Base-by-base conservation (phyloP, 2,888 invertebrate species). In the Cantharis nigra region DNA sequence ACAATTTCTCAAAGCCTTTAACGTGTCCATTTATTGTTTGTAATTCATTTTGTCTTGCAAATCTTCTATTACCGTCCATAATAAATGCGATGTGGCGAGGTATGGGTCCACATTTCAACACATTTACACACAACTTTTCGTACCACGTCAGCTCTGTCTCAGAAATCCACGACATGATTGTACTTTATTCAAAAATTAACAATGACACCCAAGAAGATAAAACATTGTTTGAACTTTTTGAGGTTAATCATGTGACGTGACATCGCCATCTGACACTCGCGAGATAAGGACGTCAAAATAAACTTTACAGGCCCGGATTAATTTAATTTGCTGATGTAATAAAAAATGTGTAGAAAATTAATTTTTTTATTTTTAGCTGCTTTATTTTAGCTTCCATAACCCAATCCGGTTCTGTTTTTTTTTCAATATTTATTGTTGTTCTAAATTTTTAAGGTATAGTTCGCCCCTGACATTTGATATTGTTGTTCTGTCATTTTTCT, bases 11-110 rank as follows among this genome's bases (percentile, higher is more conserved):
- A 88, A 96, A 96, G 9, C 97, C 97, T 87, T 91, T 93, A 9
- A 91, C 89, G 89, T 99, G 99, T 0, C 99, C 98, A 81, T 94
- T 92, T 70, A 93, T 90, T 83, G 93, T 94, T 73, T 93, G 90
- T 0, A 96, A 91, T 67, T 94, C 92, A 65, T 93, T 92, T 85
- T 96, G 96, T 80, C 91, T 93, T 0, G 99, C 99, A 89, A 93
- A 99, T 73, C 99, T 91, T 74, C 99, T 91, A 89, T 99, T 99
- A 5, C 99, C 99, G 89, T 99, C 99, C 98, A 99, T 99, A 78
- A 99, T 99, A 86, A 99, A 94, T 1, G 98, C 98, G 81, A 99
- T 91, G 88, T 99, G 99, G 80, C 92, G 91, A 0, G 99, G 99
- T 77, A 98, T 90, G 30, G 93, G 92, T 3, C 98, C 98, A 49